Percentiles rank a stretch among this genome's conserved stretches.
Conservation (phyloP, 2,888 invertebrate genomes). For the Calameuta filiformis region DNA sequence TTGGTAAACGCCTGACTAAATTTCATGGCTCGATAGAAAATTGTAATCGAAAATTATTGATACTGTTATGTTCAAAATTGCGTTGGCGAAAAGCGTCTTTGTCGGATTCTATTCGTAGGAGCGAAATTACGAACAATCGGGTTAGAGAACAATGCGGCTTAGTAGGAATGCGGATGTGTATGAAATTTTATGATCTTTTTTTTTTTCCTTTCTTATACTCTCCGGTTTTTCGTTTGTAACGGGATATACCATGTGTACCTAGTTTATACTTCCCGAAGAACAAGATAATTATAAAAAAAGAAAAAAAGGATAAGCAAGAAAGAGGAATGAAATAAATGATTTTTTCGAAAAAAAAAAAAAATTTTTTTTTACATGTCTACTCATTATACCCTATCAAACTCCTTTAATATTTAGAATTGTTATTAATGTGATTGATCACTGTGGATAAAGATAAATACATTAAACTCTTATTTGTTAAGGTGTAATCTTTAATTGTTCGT, state of each 20-base stretch:
- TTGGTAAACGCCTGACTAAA: neutral
- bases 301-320: neutral
- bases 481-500: neutral
- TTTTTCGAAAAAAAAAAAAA: neutral
- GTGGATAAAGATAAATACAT: neutral
- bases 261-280: slow-evolving; percentile 16
- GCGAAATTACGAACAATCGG: neutral
- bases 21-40: neutral
- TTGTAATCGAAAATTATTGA: neutral
- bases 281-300: neutral
- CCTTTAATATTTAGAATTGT: too few relatives aligned
- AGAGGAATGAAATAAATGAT: neutral
- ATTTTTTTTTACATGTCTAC: neutral
- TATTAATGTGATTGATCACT: neutral
- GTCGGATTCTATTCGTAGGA: neutral
- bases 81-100: neutral
- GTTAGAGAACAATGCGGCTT: neutral
- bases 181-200: neutral
- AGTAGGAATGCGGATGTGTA: neutral
- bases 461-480: neutral
- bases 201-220: neutral
- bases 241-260: slow-evolving; percentile 26
- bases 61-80: neutral
- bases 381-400: neutral
- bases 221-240: slow-evolving; percentile 23